Conservation (phyloP, 2,113 vertebrate genomes). For the Macquaria australasica region DNA sequence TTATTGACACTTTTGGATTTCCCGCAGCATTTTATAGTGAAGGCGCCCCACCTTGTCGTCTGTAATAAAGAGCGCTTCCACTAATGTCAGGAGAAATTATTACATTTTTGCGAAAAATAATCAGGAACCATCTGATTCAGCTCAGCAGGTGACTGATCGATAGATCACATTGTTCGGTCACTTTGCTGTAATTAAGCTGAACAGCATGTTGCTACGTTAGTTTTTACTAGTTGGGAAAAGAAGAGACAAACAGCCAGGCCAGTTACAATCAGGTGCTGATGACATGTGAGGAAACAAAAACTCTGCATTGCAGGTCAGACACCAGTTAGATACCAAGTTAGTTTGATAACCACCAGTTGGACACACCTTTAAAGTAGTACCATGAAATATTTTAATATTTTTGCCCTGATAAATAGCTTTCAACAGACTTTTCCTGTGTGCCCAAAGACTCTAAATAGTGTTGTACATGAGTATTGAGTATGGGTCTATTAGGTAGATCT, state of each 20-base stretch:
- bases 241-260: not conserved
- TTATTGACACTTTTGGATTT: not conserved
- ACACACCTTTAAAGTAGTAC: not conserved
- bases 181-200: conserved; percentile 11
- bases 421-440: not conserved
- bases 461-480: not conserved
- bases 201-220: not conserved
- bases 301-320: not conserved
- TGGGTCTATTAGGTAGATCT: not conserved
- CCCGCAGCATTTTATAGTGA: not conserved
- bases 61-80: not conserved
- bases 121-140: not conserved
- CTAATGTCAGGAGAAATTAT: not conserved
- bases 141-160: conserved; percentile 15
- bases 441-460: not conserved
- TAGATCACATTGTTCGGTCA: not conserved
- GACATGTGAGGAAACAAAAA: too few species aligned
- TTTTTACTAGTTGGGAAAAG: not conserved
- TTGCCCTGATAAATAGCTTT: not conserved
- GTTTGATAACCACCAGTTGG: conserved; percentile 15
- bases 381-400: not conserved
- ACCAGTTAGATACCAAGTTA: not conserved
- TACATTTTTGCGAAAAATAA: conserved; percentile 2
- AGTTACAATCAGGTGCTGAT: not conserved
- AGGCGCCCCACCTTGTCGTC: too few species aligned